Conservation (phyloP, 2,113 vertebrate species). For the Dipodomys merriami region DNA sequence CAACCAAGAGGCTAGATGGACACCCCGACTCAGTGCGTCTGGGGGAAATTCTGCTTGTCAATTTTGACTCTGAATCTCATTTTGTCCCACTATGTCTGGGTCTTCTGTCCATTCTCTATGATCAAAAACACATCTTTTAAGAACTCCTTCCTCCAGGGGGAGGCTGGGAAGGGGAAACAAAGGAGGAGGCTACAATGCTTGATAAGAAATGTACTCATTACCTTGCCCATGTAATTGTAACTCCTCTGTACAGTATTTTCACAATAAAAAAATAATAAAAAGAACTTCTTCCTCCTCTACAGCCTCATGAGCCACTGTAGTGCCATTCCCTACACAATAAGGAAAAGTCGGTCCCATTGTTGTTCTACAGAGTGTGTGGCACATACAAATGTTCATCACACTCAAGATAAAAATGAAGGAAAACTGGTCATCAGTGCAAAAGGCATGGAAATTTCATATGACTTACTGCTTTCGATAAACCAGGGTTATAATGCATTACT, state of each 20-base stretch:
- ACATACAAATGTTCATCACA: neutral
- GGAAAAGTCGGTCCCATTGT: neutral
- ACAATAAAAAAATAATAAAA: no score
- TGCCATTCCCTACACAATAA: neutral
- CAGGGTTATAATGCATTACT: neutral
- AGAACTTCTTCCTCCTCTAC: neutral
- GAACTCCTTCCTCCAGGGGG: neutral
- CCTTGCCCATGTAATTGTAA: no score
- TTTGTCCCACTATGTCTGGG: neutral
- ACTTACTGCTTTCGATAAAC: slow-evolving; percentile 32
- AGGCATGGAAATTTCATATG: neutral
- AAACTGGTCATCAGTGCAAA: neutral
- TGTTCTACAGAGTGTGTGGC: neutral
- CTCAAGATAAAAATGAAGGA: slow-evolving; percentile 26
- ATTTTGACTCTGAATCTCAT: neutral
- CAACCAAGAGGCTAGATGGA: neutral
- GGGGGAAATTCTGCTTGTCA: neutral
- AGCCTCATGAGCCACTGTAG: neutral
- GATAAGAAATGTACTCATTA: no score
- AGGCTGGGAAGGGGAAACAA: no score
- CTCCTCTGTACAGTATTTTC: no score
- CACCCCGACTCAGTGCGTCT: neutral
- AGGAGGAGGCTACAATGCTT: no score
- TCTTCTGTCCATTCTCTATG: neutral
- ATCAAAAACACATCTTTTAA: neutral